Conservation (phyloP, 2,797 vertebrate genomes). For the Urocyon cinereoargenteus region DNA sequence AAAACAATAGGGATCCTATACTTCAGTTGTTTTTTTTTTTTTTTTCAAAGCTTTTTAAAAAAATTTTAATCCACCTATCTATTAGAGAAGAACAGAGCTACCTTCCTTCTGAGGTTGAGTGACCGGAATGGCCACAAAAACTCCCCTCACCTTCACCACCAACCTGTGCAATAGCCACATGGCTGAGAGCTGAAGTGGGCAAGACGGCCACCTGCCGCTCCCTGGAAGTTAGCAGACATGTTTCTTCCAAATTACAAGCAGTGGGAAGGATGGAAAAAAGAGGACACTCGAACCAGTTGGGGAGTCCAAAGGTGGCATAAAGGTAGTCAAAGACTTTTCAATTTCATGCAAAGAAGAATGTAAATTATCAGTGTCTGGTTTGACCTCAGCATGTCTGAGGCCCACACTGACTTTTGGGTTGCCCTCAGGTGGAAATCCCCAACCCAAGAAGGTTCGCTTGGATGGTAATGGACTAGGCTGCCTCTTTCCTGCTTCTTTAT, state of each 20-base stretch:
- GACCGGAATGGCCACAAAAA: not conserved
- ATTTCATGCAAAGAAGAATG: not conserved
- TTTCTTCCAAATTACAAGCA: not conserved
- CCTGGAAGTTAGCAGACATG: not conserved
- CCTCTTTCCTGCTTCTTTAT: not conserved
- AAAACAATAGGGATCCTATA: not conserved
- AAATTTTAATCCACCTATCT: not conserved
- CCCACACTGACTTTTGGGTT: not conserved
- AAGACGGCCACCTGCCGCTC: not conserved
- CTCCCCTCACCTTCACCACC: not conserved
- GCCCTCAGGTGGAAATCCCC: not conserved
- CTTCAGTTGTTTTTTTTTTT: not conserved
- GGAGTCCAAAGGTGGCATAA: not conserved
- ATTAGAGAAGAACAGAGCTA: not conserved
- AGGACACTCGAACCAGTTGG: not conserved
- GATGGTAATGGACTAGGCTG: not conserved
- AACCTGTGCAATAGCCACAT: accelerated
- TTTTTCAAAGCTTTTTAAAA: not conserved
- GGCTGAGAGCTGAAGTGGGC: not conserved
- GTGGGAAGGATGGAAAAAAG: not conserved
- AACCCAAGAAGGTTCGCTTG: not conserved
- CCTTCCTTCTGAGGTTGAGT: not conserved
- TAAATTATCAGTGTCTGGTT: not conserved
- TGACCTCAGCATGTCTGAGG: not conserved
- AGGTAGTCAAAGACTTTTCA: not conserved